A percentile compares a stretch with the other conserved stretches of the same genome.
These are phyloP conservation scores for Xanthia icteritia DNA, from an alignment of 2,888 invertebrate species.

Conservation along the genomic window DNA sequence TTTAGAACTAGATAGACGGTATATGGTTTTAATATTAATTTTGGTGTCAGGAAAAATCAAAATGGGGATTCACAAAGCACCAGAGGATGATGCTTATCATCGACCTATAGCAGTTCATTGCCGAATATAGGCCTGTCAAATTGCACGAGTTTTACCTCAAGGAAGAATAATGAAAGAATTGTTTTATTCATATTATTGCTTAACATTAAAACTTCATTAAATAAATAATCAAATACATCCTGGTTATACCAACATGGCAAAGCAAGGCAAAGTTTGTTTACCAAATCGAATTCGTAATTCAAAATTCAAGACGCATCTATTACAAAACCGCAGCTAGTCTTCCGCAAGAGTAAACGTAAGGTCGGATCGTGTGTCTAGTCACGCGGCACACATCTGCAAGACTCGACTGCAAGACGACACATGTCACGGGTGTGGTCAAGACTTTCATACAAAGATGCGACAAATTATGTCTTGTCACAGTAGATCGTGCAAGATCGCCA, in stretches of 20 bases:
- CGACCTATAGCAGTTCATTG: too few relatives aligned
- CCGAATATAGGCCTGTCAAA: neutral
- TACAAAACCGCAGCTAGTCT: slow-evolving; percentile 42
- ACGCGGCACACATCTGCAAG: slow-evolving; percentile 7
- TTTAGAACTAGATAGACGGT: too few relatives aligned
- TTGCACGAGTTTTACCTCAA: too few relatives aligned
- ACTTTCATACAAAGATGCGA: slow-evolving; percentile 6
- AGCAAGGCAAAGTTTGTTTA: slow-evolving; percentile 34
- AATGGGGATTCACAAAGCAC: neutral
- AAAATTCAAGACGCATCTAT: slow-evolving; percentile 31
- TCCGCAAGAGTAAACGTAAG: slow-evolving; percentile 13
- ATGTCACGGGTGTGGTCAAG: neutral
- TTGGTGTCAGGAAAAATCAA: neutral
- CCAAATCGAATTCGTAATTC: slow-evolving; percentile 20
- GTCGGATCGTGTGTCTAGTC: slow-evolving; percentile 28
- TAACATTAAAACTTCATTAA: neutral
- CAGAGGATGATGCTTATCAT: neutral
- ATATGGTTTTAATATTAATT: neutral
- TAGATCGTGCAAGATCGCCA: slow-evolving; percentile 1
- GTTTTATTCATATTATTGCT: neutral
- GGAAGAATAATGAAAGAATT: neutral
- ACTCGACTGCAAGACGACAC: neutral
- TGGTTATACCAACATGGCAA: neutral
- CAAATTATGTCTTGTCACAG: neutral
- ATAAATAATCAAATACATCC: slow-evolving; percentile 13